phyloP scores from a whole-genome alignment of 2,888 invertebrate genomes.

The Hirtodrosophila histrioides region DNA sequence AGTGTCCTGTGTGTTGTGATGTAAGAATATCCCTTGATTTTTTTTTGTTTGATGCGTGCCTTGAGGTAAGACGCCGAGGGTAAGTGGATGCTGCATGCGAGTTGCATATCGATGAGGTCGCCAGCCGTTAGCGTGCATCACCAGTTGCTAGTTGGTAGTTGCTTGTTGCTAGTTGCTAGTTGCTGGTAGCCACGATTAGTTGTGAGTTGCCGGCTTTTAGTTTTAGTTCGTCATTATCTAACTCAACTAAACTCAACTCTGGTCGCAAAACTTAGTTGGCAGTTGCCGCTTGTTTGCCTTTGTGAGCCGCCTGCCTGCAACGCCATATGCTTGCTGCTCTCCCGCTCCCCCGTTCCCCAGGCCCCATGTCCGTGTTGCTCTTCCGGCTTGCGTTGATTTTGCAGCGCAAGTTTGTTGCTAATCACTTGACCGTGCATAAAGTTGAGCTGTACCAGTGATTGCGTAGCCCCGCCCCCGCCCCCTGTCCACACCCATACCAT shows the following conservation, averaged over 20 bases:
- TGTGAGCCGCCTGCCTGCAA: conserved; percentile 35
- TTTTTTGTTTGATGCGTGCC: conserved; percentile 6
- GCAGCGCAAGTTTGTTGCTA: conserved; percentile 75
- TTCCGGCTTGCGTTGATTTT: conserved; percentile 65
- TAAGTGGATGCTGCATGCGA: conserved; percentile 50
- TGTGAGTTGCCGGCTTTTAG: conserved; percentile 46
- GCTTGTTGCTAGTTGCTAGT: conserved; percentile 2
- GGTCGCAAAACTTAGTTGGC: conserved; percentile 61
- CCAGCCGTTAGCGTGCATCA: conserved; percentile 14
- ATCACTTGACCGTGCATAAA: conserved; percentile 76
- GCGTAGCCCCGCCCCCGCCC: conserved; percentile 48
- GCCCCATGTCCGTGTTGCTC: conserved; percentile 21
- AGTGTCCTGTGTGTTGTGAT: conserved; percentile 85
- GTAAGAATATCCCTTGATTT: conserved; percentile 71
- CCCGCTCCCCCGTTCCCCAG: conserved; percentile 5
- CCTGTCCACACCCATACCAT: conserved; percentile 13
- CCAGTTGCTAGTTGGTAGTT: conserved; percentile 18
- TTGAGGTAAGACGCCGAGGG: conserved; percentile 29
- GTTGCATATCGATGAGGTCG: conserved; percentile 69
- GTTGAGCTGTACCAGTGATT: conserved; percentile 68
- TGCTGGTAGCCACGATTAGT: conserved; percentile 1
- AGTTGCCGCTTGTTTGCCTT: conserved; percentile 69
- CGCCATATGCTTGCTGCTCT: conserved; percentile 18
- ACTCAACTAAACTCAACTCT: conserved; percentile 58
- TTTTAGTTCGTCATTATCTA: conserved; percentile 74